A percentile compares a stretch with the other conserved stretches of the same genome.
These are phyloP conservation scores for human (Homo sapiens) DNA, from an alignment of 2,113 vertebrate species.

Conservation along the genomic window DNA sequence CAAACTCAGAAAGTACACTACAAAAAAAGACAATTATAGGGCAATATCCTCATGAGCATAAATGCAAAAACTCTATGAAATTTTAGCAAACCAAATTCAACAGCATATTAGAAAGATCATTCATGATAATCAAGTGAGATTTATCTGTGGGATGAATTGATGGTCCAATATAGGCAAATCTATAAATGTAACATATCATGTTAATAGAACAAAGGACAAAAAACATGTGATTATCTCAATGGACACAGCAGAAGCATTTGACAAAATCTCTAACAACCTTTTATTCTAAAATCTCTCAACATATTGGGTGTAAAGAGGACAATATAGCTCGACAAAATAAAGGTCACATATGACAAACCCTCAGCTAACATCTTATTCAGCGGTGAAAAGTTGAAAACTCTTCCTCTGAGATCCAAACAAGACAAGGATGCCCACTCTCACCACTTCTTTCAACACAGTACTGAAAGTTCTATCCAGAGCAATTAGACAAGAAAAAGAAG, in stretches of 20 bases:
- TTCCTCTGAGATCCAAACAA: neutral
- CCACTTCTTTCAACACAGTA: neutral
- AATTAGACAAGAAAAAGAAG: neutral
- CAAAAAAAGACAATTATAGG: too few species aligned
- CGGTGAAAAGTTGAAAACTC: neutral
- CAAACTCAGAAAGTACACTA: too few species aligned
- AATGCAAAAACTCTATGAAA: too few species aligned
- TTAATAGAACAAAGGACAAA: neutral
- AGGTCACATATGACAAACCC: neutral
- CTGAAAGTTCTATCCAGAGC: neutral
- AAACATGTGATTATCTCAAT: neutral
- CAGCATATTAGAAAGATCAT: too few species aligned
- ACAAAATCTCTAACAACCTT: neutral
- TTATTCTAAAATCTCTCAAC: neutral
- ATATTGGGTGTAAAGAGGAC: neutral
- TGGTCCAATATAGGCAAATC: neutral
- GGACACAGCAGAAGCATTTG: neutral
- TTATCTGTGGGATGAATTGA: too few species aligned
- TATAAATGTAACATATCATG: neutral
- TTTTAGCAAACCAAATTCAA: too few species aligned
- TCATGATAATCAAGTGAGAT: too few species aligned
- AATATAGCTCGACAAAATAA: neutral
- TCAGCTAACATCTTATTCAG: neutral
- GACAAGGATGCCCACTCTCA: neutral
- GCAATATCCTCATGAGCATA: too few species aligned